phyloP scores from a whole-genome alignment of 2,797 vertebrate genomes.

The Rhinella marina region DNA sequence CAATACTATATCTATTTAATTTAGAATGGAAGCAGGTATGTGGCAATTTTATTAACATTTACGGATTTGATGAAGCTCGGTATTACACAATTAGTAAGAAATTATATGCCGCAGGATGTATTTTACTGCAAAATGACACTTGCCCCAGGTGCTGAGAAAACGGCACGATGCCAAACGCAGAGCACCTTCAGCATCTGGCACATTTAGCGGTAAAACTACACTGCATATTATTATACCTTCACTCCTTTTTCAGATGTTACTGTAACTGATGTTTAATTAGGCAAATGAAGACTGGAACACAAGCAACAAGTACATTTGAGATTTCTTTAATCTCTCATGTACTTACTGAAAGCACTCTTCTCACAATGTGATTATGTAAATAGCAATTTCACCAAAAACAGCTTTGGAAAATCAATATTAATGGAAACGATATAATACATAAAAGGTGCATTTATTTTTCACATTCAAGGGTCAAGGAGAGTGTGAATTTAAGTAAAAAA shows the following conservation, averaged over 20 bases:
- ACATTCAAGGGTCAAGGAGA: background rate
- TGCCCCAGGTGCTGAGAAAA: constrained; percentile 38
- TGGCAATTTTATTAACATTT: constrained; percentile 43
- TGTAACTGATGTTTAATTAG: constrained; percentile 47
- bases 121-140: constrained; percentile 40
- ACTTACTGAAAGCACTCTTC: constrained; percentile 31
- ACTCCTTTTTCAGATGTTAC: constrained; percentile 34
- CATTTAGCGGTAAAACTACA: constrained; percentile 24
- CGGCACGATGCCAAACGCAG: constrained; percentile 41
- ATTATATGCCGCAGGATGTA: constrained; percentile 28
- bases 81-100: constrained; percentile 53
- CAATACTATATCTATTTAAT: background rate
- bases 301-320: constrained; percentile 40
- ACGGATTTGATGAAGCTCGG: constrained; percentile 41
- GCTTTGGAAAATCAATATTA: constrained; percentile 2
- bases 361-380: constrained; percentile 45
- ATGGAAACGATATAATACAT: background rate
- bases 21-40: constrained; percentile 3
- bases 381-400: background rate
- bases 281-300: constrained; percentile 40
- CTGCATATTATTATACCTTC: constrained; percentile 42
- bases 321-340: background rate
- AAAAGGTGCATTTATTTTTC: background rate
- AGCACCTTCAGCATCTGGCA: constrained; percentile 51
- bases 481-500: background rate